Percentiles rank a stretch among this genome's conserved stretches.
Conservation (phyloP, 2,888 invertebrate species). For the Tanytarsus gracilentus region DNA sequence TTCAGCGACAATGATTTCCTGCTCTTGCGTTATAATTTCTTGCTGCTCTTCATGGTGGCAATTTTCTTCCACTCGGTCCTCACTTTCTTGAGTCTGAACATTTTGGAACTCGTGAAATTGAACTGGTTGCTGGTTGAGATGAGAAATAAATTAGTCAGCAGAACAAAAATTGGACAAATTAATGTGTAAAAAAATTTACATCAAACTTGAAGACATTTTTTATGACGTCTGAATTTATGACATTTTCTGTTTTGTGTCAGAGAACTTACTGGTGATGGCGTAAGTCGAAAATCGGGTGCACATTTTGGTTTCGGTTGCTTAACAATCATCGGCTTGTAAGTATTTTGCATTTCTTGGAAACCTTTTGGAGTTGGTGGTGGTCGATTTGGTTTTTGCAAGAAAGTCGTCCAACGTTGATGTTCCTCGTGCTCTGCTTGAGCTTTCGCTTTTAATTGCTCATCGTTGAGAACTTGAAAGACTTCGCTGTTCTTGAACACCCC, state of each 20-base stretch:
- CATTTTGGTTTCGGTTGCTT: constrained; percentile 45
- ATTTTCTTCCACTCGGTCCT: constrained; percentile 31
- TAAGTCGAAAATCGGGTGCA: constrained; percentile 32
- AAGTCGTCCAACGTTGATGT: constrained; percentile 59
- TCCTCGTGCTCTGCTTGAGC: constrained; percentile 48
- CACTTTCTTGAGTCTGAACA: constrained; percentile 20
- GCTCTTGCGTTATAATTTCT: not conserved
- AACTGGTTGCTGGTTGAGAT: constrained; percentile 4
- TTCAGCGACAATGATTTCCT: not conserved
- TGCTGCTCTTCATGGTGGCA: constrained; percentile 31
- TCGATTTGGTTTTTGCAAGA: constrained; percentile 63
- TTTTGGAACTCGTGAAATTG: constrained; percentile 20
- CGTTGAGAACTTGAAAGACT: constrained; percentile 55
- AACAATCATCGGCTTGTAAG: constrained; percentile 50
- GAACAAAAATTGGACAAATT: too few relatives aligned
- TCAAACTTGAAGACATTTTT: too few relatives aligned
- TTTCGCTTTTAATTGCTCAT: constrained; percentile 46
- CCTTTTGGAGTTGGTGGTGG: constrained; percentile 49
- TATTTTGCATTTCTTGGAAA: constrained; percentile 34
- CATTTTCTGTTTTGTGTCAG: constrained; percentile 6
- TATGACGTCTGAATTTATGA: not conserved
- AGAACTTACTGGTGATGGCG: constrained; percentile 29
- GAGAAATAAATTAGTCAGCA: not conserved
- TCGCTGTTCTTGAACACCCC: constrained; percentile 57
- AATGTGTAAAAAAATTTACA: too few relatives aligned